These are phyloP conservation scores for Gryllus longicercus DNA, from an alignment of 2,888 invertebrate species.

Conservation along the genomic window DNA sequence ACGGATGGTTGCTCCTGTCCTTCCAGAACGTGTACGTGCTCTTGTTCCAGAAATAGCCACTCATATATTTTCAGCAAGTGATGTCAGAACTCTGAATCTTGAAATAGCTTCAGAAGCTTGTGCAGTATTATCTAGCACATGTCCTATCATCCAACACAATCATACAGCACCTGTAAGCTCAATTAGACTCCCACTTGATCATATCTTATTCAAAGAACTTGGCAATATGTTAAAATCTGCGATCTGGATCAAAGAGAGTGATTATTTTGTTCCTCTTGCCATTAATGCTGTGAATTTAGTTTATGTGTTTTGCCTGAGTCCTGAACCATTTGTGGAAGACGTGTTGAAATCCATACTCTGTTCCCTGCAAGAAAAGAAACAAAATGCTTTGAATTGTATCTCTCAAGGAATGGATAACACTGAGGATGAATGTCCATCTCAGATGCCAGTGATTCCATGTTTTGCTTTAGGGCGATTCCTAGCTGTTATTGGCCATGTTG, in stretches of 20 bases:
- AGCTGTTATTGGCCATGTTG: slow-evolving; percentile 69
- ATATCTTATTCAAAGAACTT: not conserved
- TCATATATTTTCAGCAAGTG: not conserved
- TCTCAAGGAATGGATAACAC: not conserved
- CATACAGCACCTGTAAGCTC: not conserved
- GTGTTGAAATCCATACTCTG: not conserved
- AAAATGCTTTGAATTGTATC: not conserved
- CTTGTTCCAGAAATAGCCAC: not conserved
- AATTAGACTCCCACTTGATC: not conserved
- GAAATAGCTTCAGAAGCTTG: not conserved
- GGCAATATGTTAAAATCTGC: not conserved
- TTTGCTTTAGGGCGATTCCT: slow-evolving; percentile 50
- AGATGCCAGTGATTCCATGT: slow-evolving; percentile 3
- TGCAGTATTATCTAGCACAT: not conserved
- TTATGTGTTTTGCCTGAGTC: not conserved
- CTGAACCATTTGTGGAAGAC: not conserved
- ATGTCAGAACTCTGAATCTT: not conserved
- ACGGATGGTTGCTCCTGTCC: not conserved
- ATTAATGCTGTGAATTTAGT: not conserved
- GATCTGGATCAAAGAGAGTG: not conserved
- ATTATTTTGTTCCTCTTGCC: not conserved
- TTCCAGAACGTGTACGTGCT: not conserved
- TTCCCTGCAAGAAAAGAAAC: not conserved
- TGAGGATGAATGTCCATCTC: not conserved
- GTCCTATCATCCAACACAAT: not conserved